A percentile compares a stretch with the other conserved stretches of the same genome.
Conservation (phyloP, 2,888 invertebrate species). For the Cantharis rustica region DNA sequence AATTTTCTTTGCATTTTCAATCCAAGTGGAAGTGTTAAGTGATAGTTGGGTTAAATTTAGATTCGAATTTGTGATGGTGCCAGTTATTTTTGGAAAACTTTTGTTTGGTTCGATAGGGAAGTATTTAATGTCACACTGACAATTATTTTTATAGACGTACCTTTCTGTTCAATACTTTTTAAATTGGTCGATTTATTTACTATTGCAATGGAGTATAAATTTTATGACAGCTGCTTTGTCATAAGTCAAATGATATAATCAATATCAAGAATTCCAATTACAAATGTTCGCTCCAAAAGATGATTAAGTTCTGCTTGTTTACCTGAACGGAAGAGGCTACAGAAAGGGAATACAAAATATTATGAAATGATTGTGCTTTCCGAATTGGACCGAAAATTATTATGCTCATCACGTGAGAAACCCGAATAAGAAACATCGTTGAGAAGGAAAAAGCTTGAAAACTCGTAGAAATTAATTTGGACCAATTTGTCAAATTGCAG, state of each 20-base stretch:
- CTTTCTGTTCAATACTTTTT: neutral
- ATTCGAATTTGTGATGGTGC: neutral
- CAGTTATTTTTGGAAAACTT: neutral
- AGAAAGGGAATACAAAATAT: neutral
- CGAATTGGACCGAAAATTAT: neutral
- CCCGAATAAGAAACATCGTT: neutral
- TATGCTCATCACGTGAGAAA: neutral
- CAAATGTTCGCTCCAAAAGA: neutral
- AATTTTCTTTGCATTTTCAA: neutral
- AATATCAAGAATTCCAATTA: no score
- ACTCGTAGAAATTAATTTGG: neutral
- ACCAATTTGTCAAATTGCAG: neutral
- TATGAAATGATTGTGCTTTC: neutral
- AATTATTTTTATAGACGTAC: neutral
- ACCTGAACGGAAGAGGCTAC: neutral
- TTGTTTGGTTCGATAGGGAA: neutral
- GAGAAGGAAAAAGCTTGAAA: neutral
- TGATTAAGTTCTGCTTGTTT: neutral
- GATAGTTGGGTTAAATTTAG: neutral
- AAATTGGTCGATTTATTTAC: neutral
- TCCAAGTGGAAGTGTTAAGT: neutral
- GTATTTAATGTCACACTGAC: neutral
- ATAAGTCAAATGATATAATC: neutral
- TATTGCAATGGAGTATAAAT: neutral
- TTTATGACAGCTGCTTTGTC: neutral